These are phyloP conservation scores for human (Homo sapiens) DNA, from an alignment of 2,113 vertebrate genomes.

Conservation along the genomic window DNA sequence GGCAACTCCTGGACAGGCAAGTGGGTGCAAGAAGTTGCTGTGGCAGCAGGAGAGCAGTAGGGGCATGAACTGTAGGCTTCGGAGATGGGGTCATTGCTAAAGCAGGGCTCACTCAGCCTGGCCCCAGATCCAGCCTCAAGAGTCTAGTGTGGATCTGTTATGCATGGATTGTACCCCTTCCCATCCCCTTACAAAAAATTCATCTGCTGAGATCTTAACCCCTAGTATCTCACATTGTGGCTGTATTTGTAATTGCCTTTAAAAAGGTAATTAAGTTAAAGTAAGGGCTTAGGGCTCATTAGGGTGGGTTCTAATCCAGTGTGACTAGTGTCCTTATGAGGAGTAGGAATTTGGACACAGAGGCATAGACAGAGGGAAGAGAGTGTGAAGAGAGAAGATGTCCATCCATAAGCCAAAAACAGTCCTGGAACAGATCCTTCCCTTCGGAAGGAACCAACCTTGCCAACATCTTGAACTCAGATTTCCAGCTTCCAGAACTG, in stretches of 20 bases:
- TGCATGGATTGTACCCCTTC: neutral
- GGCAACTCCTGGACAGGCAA: too few species aligned
- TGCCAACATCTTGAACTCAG: neutral
- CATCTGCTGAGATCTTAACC: neutral
- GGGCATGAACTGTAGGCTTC: accelerated
- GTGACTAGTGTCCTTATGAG: neutral
- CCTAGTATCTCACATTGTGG: neutral
- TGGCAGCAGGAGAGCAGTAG: neutral
- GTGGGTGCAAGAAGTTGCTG: neutral
- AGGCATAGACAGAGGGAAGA: neutral
- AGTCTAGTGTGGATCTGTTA: neutral
- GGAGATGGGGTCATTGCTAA: accelerated
- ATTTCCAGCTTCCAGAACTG: neutral
- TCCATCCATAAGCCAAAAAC: neutral
- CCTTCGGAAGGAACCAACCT: neutral
- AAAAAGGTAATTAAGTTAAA: neutral
- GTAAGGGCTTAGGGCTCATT: neutral
- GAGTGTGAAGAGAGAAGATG: neutral
- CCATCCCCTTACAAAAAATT: neutral
- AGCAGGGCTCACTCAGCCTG: neutral
- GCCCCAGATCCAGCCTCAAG: neutral
- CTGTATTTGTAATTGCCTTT: neutral
- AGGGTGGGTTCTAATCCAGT: neutral
- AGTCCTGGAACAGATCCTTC: neutral
- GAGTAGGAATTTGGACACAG: neutral